Evolutionary conservation across 2,797 vertebrate species (phyloP).

Genomic region (Hypotaenidia philippensis): DNA sequence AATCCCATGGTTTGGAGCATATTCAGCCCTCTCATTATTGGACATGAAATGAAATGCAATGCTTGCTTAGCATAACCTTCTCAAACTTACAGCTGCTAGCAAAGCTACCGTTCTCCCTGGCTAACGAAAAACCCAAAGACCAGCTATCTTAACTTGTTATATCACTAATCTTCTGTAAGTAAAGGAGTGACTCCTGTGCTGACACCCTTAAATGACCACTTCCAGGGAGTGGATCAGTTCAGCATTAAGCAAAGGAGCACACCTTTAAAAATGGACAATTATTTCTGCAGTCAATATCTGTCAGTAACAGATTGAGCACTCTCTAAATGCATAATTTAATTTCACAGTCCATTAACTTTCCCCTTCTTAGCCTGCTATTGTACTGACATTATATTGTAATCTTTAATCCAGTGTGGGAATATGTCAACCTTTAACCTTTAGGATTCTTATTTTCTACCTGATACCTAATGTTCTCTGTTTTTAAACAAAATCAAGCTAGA

Average conservation of each 20-base stretch:
- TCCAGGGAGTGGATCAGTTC: background rate
- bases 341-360: constrained; percentile 69
- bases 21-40: background rate
- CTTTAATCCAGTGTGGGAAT: constrained; percentile 25
- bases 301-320: constrained; percentile 48
- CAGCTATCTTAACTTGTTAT: background rate
- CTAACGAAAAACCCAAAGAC: background rate
- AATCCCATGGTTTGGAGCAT: background rate
- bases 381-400: background rate
- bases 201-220: background rate
- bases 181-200: background rate
- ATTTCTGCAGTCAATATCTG: constrained; percentile 72
- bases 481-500: background rate
- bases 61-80: background rate
- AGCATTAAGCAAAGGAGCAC: constrained; percentile 2
- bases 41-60: background rate
- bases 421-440: background rate
- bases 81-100: background rate
- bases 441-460: background rate
- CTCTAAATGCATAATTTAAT: constrained; percentile 75
- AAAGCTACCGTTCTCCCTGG: background rate
- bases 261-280: constrained; percentile 50
- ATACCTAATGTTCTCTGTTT: background rate
- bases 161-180: background rate
- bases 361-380: background rate